These are phyloP conservation scores for Ceratosolen solmsi DNA, from an alignment of 1,140 invertebrate species.

Conservation along the genomic window DNA sequence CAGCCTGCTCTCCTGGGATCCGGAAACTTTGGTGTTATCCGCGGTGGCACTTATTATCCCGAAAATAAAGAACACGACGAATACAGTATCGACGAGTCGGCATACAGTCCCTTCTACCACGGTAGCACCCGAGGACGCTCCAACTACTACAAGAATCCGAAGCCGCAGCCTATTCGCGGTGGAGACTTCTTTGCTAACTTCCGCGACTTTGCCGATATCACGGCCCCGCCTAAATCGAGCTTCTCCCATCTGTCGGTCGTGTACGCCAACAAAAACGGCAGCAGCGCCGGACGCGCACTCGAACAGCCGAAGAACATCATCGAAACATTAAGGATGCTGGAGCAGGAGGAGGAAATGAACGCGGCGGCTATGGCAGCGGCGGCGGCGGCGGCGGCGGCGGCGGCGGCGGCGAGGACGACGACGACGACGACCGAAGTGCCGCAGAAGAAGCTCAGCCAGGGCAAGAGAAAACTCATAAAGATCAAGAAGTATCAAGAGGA, in stretches of 20 bases:
- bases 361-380: background rate
- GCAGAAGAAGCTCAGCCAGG: slow-evolving; percentile 76
- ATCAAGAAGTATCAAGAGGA: slow-evolving; percentile 76
- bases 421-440: slow-evolving; percentile 64
- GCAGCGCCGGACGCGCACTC: slow-evolving; percentile 69
- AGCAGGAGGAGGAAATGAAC: slow-evolving; percentile 74
- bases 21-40: slow-evolving; percentile 90
- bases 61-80: slow-evolving; percentile 75
- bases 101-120: slow-evolving; percentile 79
- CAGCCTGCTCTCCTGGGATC: slow-evolving; percentile 81
- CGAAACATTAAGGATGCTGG: slow-evolving; percentile 82
- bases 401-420: slow-evolving; percentile 43
- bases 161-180: slow-evolving; percentile 67
- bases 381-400: slow-evolving; percentile 73
- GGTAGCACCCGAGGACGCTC: slow-evolving; percentile 79
- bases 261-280: slow-evolving; percentile 83
- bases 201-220: slow-evolving; percentile 90
- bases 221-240: slow-evolving; percentile 84
- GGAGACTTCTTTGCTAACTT: slow-evolving; percentile 84
- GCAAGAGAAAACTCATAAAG: slow-evolving; percentile 80
- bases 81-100: slow-evolving; percentile 70
- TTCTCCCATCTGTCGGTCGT: slow-evolving; percentile 88
- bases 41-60: slow-evolving; percentile 88
- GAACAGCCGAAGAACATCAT: slow-evolving; percentile 87
- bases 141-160: slow-evolving; percentile 74